Percentiles rank a stretch among this genome's conserved stretches.
phyloP scores from a whole-genome alignment of 2,888 invertebrate genomes.

The Plagodis dolabraria region DNA sequence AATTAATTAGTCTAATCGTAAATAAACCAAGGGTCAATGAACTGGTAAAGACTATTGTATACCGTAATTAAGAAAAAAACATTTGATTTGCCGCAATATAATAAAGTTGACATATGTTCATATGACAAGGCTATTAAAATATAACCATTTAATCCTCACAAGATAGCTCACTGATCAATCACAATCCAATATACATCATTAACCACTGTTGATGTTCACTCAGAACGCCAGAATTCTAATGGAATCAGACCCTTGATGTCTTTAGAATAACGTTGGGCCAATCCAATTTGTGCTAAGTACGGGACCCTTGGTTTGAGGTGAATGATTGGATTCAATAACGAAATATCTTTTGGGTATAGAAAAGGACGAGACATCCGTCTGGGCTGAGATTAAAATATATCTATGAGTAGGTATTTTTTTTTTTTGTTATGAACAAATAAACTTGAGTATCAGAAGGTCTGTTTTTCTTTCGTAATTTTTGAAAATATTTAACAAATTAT shows the following conservation, averaged over 20 bases:
- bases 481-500: too few relatives aligned
- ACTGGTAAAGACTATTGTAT: too few relatives aligned
- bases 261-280: conserved; percentile 30
- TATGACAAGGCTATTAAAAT: too few relatives aligned
- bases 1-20: too few relatives aligned
- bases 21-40: too few relatives aligned
- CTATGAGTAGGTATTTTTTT: too few relatives aligned
- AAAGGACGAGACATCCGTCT: background rate
- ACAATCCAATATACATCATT: conserved; percentile 22
- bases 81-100: too few relatives aligned
- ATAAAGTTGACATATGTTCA: too few relatives aligned
- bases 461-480: too few relatives aligned
- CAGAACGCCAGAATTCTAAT: conserved; percentile 30
- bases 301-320: conserved; percentile 5
- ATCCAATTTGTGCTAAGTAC: conserved; percentile 33
- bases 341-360: conserved; percentile 12
- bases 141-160: background rate
- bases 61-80: too few relatives aligned
- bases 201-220: conserved; percentile 24
- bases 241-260: conserved; percentile 31
- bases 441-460: too few relatives aligned
- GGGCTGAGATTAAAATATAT: background rate
- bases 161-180: conserved; percentile 12
- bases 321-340: conserved; percentile 21
- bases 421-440: too few relatives aligned